Base-by-base conservation (phyloP, 2,113 vertebrate genomes). In the Corythoichthys intestinalis region DNA sequence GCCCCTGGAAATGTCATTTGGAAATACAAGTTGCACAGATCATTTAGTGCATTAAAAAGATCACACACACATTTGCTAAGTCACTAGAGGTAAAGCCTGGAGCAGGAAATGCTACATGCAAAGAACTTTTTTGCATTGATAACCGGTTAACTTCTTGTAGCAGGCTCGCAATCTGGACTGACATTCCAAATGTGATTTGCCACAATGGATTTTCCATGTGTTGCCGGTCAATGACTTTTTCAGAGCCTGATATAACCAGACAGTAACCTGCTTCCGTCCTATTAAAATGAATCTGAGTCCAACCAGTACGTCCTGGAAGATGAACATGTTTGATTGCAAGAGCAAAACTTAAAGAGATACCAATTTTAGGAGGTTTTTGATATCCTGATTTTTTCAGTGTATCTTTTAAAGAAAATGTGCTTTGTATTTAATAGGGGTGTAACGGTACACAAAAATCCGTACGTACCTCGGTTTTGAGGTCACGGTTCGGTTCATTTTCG, bases 61-160 rank as follows among this genome's bases (percentile, higher is more conserved):
- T 28, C 20, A 28, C 20, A 87, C 81, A 88, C 85, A 84, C 85
- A 62, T 62, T 92, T 92, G 86, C 89, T 90, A 90, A 85, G 84
- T 3, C 67, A 91, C 91, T 86, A 60, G 91, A 58, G 75, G 79
- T 86, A 80, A 67, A 87, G 72, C 65, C 72, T 53, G 57, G 58
- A 78, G 76, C 69, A 67, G 78, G 59, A 82, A 81, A 76, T 74
- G 73, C 20, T 17, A 68, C 62, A 49, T 79, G 80, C 73, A 69
- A 73, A 67, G 72, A 60, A 83, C 70, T 60, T 85, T 80, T 90
- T 88, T 87, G 69, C 67, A 63, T 60, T 83, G 67, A 86, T 90
- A 90, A 90, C 85, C 83, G 76, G 59, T 46, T 59, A 60, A 75
- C 85, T 86, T 83, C 87, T 92, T 76, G 86, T 78, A 88, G 87